Conservation (phyloP, 2,888 invertebrate species). For the Cephus spinipes region DNA sequence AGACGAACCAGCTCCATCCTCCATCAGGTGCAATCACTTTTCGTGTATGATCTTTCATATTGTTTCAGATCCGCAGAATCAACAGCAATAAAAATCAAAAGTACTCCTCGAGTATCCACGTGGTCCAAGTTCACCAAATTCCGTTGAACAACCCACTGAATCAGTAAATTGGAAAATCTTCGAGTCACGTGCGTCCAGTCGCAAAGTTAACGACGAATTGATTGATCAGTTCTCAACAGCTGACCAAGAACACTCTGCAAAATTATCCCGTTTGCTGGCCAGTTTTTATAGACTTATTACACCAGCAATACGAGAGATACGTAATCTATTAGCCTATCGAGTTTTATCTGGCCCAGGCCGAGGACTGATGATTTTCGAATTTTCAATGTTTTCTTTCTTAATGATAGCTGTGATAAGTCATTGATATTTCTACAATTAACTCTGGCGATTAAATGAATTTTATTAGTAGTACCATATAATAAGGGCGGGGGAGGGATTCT, state of each 20-base stretch:
- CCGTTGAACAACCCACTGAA: not conserved
- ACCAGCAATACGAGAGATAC: not conserved
- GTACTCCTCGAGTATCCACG: not conserved
- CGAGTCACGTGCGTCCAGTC: not conserved
- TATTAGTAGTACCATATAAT: too few species aligned
- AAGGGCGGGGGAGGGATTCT: too few species aligned
- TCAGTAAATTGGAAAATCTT: not conserved
- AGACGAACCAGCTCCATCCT: constrained; percentile 90
- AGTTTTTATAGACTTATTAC: not conserved
- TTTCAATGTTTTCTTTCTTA: not conserved
- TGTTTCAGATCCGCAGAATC: not conserved
- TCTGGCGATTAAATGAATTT: too few species aligned
- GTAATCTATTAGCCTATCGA: not conserved
- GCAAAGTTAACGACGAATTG: not conserved
- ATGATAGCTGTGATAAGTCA: too few species aligned
- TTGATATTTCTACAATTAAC: too few species aligned
- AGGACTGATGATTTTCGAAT: not conserved
- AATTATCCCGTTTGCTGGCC: not conserved
- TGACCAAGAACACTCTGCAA: not conserved
- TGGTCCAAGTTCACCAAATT: not conserved
- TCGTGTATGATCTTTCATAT: not conserved
- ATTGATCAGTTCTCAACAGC: not conserved
- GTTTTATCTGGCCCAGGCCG: not conserved
- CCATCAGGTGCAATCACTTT: constrained; percentile 78
- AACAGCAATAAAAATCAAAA: not conserved